Evolutionary conservation across 2,888 invertebrate genomes (phyloP), one percentile per base, ranked within the genome.

Genomic region (Microdon myrmicae): DNA sequence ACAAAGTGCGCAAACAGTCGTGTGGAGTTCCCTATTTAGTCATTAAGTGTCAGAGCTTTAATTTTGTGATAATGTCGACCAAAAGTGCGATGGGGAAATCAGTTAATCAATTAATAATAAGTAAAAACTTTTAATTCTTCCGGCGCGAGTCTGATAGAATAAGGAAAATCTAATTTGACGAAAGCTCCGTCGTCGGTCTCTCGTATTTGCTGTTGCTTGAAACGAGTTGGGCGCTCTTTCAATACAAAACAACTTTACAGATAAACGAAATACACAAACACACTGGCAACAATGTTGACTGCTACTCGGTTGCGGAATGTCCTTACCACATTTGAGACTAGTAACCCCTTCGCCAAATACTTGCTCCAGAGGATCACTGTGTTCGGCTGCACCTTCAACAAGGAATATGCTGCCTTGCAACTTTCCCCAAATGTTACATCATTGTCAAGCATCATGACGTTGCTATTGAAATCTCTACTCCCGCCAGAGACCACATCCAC

Each of bases 291-390:
- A 35, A 55, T 64, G 64, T 17, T 58, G 9, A 48, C 28, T 53
- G 58, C 58, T 43, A 47, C 47, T 37, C 64, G 64, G 37, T 58
- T 64, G 13, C 51, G 58, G 53, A 51, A 47, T 38, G 64, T 58
- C 12, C 64, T 64, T 28, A 64, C 47, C 37, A 64, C 56, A 47
- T 43, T 64, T n/a, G 64, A 64, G 23, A 53, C 51, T 47, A 69
- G 64, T 37, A 70, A 67, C 29, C 71, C 73, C 67, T 67, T 73
- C 48, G 70, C 70, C 14, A 73, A 70, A 58, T 71, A 66, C 31
- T 48, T 73, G 29, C 68, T 73, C 28, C 68, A 68, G 16, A 54
- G 61, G 13, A 43, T 67, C 34, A 51, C 43, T 3, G 49, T 51
- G 20, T 43, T 56, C 10, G 66, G 59, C 35, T 53, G 34, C 20